Percentiles rank a stretch among this genome's conserved stretches.
Conservation (phyloP, 2,888 invertebrate genomes). For the Drymonia ruficornis region DNA sequence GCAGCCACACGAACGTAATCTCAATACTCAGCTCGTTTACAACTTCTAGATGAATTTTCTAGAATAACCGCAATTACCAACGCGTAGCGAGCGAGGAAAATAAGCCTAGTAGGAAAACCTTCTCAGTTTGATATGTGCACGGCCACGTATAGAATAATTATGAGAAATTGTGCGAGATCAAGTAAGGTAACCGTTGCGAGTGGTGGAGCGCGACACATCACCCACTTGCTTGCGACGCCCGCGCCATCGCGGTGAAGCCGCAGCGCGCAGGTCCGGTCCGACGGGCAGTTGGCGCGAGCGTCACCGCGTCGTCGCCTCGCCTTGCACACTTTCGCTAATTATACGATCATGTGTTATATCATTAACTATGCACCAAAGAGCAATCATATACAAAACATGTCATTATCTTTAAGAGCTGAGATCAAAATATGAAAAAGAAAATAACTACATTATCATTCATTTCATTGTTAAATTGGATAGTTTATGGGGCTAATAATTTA, state of each 20-base stretch:
- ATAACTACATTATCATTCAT: too few relatives aligned
- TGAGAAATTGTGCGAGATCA: slow-evolving; percentile 63
- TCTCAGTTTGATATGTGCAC: slow-evolving; percentile 47
- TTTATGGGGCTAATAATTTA: too few relatives aligned
- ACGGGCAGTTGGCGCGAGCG: slow-evolving; percentile 24
- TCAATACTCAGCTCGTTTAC: slow-evolving; percentile 1
- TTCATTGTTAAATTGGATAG: too few relatives aligned
- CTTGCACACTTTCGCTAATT: slow-evolving; percentile 66
- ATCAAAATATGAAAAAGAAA: not conserved
- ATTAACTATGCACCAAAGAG: slow-evolving; percentile 2
- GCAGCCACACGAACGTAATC: slow-evolving; percentile 12
- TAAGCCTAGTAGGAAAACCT: slow-evolving; percentile 41
- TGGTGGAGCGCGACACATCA: slow-evolving; percentile 71
- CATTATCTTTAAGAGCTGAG: not conserved
- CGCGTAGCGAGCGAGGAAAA: slow-evolving; percentile 47
- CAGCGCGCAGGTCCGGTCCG: slow-evolving; percentile 35
- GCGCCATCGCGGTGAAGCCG: slow-evolving; percentile 17
- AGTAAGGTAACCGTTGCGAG: slow-evolving; percentile 50
- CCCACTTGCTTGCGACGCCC: slow-evolving; percentile 49
- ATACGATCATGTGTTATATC: slow-evolving; percentile 37
- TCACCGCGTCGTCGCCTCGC: slow-evolving; percentile 29
- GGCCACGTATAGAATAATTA: slow-evolving; percentile 50
- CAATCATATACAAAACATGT: not conserved
- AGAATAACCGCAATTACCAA: slow-evolving; percentile 44
- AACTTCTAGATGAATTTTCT: slow-evolving; percentile 28